These are phyloP conservation scores for Coenonympha glycerion DNA, from an alignment of 2,888 invertebrate genomes.

Conservation along the genomic window DNA sequence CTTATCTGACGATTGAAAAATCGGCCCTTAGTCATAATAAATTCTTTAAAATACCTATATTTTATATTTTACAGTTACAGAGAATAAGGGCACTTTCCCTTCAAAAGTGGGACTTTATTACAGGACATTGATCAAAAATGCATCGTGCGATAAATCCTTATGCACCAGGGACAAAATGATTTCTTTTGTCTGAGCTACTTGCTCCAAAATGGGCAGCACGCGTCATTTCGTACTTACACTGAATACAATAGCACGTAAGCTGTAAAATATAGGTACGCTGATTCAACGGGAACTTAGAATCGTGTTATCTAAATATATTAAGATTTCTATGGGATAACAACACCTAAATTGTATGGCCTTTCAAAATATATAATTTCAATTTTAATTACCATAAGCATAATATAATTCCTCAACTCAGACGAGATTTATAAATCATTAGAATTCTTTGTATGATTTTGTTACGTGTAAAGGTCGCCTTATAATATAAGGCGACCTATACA, in stretches of 20 bases:
- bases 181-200: constrained; percentile 21
- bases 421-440: too few species aligned
- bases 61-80: not conserved
- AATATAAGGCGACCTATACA: too few species aligned
- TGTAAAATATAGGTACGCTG: constrained; percentile 31
- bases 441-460: too few species aligned
- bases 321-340: not conserved
- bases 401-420: too few species aligned
- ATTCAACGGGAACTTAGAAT: constrained; percentile 32
- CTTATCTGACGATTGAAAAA: too few species aligned
- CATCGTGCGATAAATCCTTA: constrained; percentile 22
- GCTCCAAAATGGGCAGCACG: constrained; percentile 29
- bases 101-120: not conserved
- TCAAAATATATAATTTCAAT: too few species aligned
- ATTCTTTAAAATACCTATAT: not conserved
- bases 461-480: not conserved
- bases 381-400: too few species aligned
- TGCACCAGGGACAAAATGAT: constrained; percentile 18
- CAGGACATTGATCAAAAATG: constrained; percentile 8
- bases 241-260: constrained; percentile 38
- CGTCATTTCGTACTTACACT: constrained; percentile 26
- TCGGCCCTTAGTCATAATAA: too few species aligned
- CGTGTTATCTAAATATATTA: not conserved
- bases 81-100: not conserved
- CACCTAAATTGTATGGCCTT: too few species aligned